phyloP scores from a whole-genome alignment of 1,140 invertebrate genomes.

The Euschistus heros region DNA sequence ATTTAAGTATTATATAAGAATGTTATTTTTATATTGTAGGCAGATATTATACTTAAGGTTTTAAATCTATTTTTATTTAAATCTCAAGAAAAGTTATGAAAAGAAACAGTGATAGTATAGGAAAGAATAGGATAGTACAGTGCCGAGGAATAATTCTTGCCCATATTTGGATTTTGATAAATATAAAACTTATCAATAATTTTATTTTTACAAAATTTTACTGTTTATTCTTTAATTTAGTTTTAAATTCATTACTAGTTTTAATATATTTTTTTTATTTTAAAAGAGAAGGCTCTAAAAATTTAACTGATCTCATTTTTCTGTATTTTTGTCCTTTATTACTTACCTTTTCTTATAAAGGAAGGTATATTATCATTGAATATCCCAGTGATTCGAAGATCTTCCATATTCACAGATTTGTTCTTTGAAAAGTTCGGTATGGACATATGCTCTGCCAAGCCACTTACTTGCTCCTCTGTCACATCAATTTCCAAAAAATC shows the following conservation, averaged over 20 bases:
- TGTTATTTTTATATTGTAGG: background rate
- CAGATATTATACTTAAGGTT: background rate
- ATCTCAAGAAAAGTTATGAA: no score
- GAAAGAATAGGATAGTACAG: no score
- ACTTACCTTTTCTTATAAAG: conserved; percentile 32
- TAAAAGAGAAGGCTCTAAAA: no score
- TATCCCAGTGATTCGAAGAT: conserved; percentile 27
- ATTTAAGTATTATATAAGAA: no score
- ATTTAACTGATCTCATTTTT: background rate
- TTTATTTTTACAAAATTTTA: background rate
- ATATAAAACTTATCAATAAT: no score
- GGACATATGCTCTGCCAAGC: conserved; percentile 46
- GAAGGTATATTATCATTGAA: conserved; percentile 26
- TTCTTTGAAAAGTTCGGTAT: conserved; percentile 41
- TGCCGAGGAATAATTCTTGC: no score
- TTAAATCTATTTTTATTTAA: no score
- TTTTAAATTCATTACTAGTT: background rate
- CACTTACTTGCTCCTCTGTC: conserved; percentile 39
- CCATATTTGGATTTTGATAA: no score
- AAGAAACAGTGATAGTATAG: no score
- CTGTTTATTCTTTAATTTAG: no score
- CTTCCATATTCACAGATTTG: conserved; percentile 32
- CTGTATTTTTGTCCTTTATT: background rate
- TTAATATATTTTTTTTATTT: no score
- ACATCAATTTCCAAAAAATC: conserved; percentile 47